Conservation (phyloP, 2,888 invertebrate genomes). For the Cryptocheilus praepositus region DNA sequence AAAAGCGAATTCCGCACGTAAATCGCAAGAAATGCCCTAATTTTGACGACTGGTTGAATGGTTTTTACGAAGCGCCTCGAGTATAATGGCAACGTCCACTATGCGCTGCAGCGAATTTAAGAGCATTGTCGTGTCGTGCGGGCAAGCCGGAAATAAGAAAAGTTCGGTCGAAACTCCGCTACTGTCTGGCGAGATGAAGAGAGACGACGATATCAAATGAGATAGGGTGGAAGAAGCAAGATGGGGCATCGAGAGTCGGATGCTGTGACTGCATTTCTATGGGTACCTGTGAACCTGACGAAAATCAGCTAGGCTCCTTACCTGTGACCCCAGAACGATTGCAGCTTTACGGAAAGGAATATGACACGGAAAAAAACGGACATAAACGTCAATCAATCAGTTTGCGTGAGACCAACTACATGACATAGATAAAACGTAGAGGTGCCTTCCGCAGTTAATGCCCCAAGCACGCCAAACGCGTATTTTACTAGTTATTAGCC, state of each 20-base stretch:
- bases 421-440: no score
- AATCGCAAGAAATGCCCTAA: slow-evolving; percentile 25
- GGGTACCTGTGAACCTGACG: slow-evolving; percentile 4
- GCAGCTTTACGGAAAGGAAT: neutral
- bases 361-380: slow-evolving; percentile 6
- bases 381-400: no score
- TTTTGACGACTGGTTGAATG: slow-evolving; percentile 29
- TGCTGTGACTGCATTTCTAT: neutral
- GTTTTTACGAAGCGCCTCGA: slow-evolving; percentile 30
- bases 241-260: neutral
- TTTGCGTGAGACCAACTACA: no score
- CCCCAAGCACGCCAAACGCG: no score
- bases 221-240: slow-evolving; percentile 2
- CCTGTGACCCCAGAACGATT: neutral
- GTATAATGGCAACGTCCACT: slow-evolving; percentile 43
- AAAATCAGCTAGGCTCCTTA: slow-evolving; percentile 3
- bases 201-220: neutral
- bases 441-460: no score
- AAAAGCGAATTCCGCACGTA: no score
- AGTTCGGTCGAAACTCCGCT: slow-evolving; percentile 59
- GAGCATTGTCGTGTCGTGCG: slow-evolving; percentile 70
- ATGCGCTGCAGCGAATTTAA: slow-evolving; percentile 64
- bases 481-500: no score
- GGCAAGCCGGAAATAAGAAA: slow-evolving; percentile 67
- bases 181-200: slow-evolving; percentile 16